phyloP scores from a whole-genome alignment of 64 coral and sea anemone species.

The Trachythela sp. region DNA sequence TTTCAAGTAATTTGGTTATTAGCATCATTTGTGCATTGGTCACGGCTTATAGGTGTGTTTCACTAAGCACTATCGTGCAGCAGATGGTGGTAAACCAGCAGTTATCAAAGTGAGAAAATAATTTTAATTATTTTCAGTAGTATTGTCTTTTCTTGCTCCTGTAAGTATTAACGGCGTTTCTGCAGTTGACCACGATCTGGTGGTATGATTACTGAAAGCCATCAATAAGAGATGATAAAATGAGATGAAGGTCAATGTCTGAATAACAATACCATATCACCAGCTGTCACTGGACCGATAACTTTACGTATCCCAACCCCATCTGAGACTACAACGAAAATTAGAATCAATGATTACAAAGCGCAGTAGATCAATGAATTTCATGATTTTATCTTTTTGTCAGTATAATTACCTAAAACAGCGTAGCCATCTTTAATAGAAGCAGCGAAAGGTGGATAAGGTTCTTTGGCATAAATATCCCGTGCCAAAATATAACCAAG shows the following conservation, averaged over 20 bases:
- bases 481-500: constrained; percentile 59
- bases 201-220: not conserved
- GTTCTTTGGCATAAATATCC: constrained; percentile 65
- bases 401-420: constrained; percentile 52
- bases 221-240: not conserved
- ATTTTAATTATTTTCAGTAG: too few species aligned
- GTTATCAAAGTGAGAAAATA: too few species aligned
- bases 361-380: not conserved
- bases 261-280: constrained; percentile 51
- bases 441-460: constrained; percentile 87
- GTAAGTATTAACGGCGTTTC: too few species aligned
- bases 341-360: not conserved
- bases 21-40: not conserved
- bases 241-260: not conserved
- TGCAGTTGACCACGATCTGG: not conserved
- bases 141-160: too few species aligned
- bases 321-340: constrained; percentile 57
- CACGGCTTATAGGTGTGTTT: too few species aligned
- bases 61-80: too few species aligned
- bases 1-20: not conserved
- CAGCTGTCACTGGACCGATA: constrained; percentile 76
- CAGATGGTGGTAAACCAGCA: too few species aligned
- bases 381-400: not conserved
- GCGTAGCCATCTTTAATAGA: constrained; percentile 99
- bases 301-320: constrained; percentile 69